Evolutionary conservation across 2,888 invertebrate species (phyloP), one percentile per base, ranked within the genome.

Genomic region (Lasioglossum zephyrum): DNA sequence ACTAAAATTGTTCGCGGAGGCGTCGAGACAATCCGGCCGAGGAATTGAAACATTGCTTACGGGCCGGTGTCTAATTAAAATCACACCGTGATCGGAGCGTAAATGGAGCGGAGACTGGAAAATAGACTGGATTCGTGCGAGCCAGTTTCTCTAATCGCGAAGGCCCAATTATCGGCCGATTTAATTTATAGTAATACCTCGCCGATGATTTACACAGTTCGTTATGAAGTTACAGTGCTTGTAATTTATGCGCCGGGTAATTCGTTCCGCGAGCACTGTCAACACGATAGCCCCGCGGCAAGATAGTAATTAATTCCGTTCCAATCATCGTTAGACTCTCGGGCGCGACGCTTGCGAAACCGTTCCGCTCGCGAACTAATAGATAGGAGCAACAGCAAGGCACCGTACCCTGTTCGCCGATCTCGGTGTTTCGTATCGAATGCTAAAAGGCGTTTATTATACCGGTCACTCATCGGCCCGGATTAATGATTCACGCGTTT

Each of bases 151-250:
- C 81, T 83, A 88, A 89, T 89, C 90, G 85, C 49, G 49, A 84
- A 75, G 77, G 75, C 41, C 70, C 66, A 44, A 73, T 78, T 76
- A 81, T 82, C 76, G 76, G 13, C 22, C 57, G 53, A 53, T 70
- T 82, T 80, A 89, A 89, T 81, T 84, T 84, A 84, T 84, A 75
- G 79, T 76, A 78, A 86, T 84, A 81, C 87, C 82, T 85, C 72
- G 44, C 60, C 60, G 60, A 79, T 90, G 85, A 90, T 87, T 90
- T 90, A 88, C 84, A 85, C 72, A 57, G 75, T 79, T 82, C 79
- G 84, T 77, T 72, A 57, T 70, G 83, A 85, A 81, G 72, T 81
- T 66, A 78, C 90, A 85, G 82, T 73, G 84, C 39, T 84, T 69
- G 82, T 87, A 82, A 88, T 87, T 72, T 82, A 82, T 77, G 77